phyloP scores from a whole-genome alignment of 2,113 vertebrate species.

The Synodontis membranacea region DNA sequence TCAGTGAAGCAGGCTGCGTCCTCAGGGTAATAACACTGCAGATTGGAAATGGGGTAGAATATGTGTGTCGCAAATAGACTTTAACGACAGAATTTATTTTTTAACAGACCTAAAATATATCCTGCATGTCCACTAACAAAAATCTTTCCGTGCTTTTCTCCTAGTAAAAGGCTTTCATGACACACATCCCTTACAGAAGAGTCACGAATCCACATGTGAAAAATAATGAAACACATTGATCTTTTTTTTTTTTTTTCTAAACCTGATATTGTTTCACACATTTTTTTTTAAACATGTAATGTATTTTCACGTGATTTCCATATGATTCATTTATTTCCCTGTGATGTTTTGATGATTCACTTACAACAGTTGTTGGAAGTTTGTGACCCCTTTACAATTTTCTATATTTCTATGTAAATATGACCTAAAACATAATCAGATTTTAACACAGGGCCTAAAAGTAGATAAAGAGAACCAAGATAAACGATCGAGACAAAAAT shows the following conservation, averaged over 20 bases:
- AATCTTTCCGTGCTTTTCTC: not conserved
- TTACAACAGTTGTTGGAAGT: too few relatives aligned
- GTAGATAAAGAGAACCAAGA: too few relatives aligned
- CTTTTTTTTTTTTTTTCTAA: too few relatives aligned
- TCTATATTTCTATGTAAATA: too few relatives aligned
- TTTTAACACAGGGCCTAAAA: too few relatives aligned
- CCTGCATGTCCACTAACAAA: not conserved
- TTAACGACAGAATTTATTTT: slow-evolving; percentile 5
- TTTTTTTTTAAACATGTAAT: not conserved
- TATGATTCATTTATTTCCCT: not conserved
- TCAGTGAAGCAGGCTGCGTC: not conserved
- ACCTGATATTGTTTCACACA: not conserved
- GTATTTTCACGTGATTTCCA: not conserved
- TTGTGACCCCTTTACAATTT: too few relatives aligned
- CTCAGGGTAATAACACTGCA: not conserved
- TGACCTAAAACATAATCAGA: too few relatives aligned
- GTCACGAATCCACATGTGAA: not conserved
- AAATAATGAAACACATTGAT: not conserved
- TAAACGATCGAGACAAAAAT: too few relatives aligned
- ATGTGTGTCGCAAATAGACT: not conserved
- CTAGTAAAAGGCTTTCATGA: not conserved
- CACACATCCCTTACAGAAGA: not conserved
- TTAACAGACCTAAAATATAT: slow-evolving; percentile 3
- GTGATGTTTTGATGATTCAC: too few relatives aligned
- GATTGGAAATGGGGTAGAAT: not conserved